Evolutionary conservation across 35 echinoderm and acorn worm genomes (phyloP).

Genomic region (Eucidaris tribuloides): DNA sequence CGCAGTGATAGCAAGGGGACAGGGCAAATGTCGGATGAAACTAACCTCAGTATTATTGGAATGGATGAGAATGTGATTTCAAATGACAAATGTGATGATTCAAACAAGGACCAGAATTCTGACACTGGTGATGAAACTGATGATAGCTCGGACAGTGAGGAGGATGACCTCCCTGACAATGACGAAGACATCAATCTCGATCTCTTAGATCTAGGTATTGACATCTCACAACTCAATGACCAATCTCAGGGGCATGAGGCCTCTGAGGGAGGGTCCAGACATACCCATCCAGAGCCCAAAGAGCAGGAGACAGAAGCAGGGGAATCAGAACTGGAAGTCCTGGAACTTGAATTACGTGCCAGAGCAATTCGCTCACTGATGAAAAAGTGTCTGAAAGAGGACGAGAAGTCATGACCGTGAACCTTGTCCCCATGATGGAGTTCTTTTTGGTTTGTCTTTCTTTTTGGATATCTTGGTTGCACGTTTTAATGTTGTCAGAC

Average conservation of each 20-base stretch:
- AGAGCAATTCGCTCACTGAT: constrained; percentile 81
- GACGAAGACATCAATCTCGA: constrained; percentile 17
- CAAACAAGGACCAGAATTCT: too few species aligned
- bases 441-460: too few species aligned
- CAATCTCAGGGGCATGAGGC: background rate
- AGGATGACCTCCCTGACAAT: constrained; percentile 26
- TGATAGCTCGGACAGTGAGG: background rate
- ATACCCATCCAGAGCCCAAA: background rate
- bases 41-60: too few species aligned
- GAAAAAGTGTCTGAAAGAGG: constrained; percentile 54
- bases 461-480: too few species aligned
- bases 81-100: too few species aligned
- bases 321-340: constrained; percentile 52
- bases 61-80: too few species aligned
- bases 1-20: too few species aligned
- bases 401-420: background rate
- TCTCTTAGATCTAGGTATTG: constrained; percentile 1
- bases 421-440: too few species aligned
- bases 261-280: too few species aligned
- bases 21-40: too few species aligned
- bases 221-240: background rate
- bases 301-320: background rate
- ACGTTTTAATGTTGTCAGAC: too few species aligned
- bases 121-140: constrained; percentile 19
- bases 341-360: constrained; percentile 73